Base-by-base conservation (phyloP, 2,113 vertebrate genomes). In the Coreoperca whiteheadi region DNA sequence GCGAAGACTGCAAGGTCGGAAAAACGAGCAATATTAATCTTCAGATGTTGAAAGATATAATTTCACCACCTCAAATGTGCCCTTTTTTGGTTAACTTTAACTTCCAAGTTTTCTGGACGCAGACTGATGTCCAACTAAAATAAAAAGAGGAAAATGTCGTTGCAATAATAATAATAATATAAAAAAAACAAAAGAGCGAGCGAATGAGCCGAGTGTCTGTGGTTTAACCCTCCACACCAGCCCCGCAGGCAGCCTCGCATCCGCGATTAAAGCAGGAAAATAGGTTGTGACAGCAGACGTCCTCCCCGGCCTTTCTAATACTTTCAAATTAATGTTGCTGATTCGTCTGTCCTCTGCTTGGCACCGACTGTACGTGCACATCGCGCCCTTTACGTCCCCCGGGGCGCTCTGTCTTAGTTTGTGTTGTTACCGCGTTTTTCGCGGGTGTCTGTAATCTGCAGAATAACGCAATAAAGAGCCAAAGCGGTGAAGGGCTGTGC, bases 261-360 rank as follows among this genome's bases (percentile, higher is more conserved):
- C 89, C 86, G n/a, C 77, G 88, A 89, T 90, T 88, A 88, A 87
- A 88, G 87, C 86, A 56, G 77, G 74, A 75, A 92, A 95, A 95
- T 93, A 39, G 90, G 82, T 93, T 93, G 80, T 94, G 94, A 94
- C 94, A 93, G 93, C 91, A 77, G 91, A 87, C 91, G 90, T 92
- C 94, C 91, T 90, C 90, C 89, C 79, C 84, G 88, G 91, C 88
- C 88, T 88, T 86, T 88, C 82, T 89, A 46, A 89, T 90, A 90
- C 91, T 89, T 93, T 78, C 66, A 90, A 79, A 90, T 93, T 90
- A 84, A 94, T 94, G n/a, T 93, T 88, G 84, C 90, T 89, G 88
- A 81, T 91, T 83, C 78, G 78, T 81, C 81, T 92, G 88, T 91
- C 89, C 85, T 91, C 86, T 83, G 92, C 90, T 87, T 90, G 92